phyloP scores from a whole-genome alignment of 35 echinoderm and acorn worm genomes.

The Patiria miniata region DNA sequence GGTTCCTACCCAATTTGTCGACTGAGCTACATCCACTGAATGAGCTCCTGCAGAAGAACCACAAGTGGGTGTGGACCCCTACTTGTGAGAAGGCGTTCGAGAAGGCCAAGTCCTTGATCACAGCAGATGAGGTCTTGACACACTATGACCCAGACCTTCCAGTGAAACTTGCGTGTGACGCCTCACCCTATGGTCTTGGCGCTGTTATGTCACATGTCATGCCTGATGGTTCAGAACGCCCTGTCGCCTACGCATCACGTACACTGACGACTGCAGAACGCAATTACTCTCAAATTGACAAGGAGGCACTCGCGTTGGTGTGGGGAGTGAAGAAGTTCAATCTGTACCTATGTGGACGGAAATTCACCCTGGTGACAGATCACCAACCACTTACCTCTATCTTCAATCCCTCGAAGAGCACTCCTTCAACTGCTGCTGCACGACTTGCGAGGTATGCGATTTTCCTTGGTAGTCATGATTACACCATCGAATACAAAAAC shows the following conservation, averaged over 20 bases:
- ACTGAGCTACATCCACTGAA: constrained; percentile 47
- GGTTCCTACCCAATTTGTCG: constrained; percentile 63
- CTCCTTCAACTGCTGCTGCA: constrained; percentile 2
- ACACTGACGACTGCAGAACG: constrained; percentile 50
- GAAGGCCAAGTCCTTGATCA: constrained; percentile 33
- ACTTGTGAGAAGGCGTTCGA: constrained; percentile 44
- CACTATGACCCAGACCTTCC: constrained; percentile 55
- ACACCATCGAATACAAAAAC: no score
- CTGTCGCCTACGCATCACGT: constrained; percentile 69
- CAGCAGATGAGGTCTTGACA: no score
- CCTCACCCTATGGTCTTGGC: no score
- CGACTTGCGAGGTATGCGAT: constrained; percentile 39
- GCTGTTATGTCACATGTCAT: constrained; percentile 59
- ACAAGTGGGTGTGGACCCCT: constrained; percentile 46
- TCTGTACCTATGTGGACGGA: constrained; percentile 49
- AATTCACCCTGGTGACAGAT: no score
- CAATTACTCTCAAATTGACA: constrained; percentile 78
- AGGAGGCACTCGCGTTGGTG: constrained; percentile 51
- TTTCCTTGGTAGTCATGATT: constrained; percentile 2
- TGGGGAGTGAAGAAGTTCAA: constrained; percentile 61
- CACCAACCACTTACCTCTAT: constrained; percentile 59
- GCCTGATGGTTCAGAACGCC: constrained; percentile 53
- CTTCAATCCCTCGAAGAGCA: constrained; percentile 44
- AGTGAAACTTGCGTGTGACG: constrained; percentile 56
- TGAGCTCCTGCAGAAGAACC: constrained; percentile 36